phyloP scores from a whole-genome alignment of 2,888 invertebrate species.

The Drosophila rubida region DNA sequence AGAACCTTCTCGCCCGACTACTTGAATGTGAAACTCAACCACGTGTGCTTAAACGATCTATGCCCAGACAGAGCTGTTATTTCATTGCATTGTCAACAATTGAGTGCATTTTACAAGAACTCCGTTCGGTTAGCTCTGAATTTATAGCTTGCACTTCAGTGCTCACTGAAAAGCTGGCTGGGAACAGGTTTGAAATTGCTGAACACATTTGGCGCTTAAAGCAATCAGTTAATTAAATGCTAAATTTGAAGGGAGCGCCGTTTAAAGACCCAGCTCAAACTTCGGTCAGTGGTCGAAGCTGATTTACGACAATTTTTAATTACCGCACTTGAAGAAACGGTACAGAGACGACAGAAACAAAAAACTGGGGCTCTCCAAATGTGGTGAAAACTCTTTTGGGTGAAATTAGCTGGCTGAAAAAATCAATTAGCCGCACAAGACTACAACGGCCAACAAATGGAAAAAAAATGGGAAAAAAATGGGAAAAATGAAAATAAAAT shows the following conservation, averaged over 20 bases:
- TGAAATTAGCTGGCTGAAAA: conserved; percentile 58
- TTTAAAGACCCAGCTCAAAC: conserved; percentile 6
- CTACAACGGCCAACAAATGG: neutral
- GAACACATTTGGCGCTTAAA: neutral
- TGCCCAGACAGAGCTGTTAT: no score
- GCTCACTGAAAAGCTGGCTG: neutral
- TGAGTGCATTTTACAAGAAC: no score
- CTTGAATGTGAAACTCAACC: no score
- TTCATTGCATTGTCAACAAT: no score
- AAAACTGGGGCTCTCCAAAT: conserved; percentile 12
- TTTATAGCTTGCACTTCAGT: neutral
- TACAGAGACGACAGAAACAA: conserved; percentile 20
- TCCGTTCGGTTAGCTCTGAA: neutral
- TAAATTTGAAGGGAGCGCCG: neutral
- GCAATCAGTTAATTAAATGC: conserved; percentile 17
- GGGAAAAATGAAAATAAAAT: conserved; percentile 51
- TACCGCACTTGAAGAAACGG: conserved; percentile 46
- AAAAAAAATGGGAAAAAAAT: conserved; percentile 33
- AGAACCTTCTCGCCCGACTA: no score
- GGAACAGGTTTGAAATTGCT: neutral
- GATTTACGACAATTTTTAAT: conserved; percentile 65
- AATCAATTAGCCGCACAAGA: conserved; percentile 66
- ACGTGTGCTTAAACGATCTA: no score
- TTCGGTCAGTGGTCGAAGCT: conserved; percentile 33
- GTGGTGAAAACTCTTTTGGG: conserved; percentile 62